Percentiles rank a stretch among this genome's conserved stretches.
phyloP scores from a whole-genome alignment of 2,113 vertebrate genomes.

The Tragelaphus imberbis region DNA sequence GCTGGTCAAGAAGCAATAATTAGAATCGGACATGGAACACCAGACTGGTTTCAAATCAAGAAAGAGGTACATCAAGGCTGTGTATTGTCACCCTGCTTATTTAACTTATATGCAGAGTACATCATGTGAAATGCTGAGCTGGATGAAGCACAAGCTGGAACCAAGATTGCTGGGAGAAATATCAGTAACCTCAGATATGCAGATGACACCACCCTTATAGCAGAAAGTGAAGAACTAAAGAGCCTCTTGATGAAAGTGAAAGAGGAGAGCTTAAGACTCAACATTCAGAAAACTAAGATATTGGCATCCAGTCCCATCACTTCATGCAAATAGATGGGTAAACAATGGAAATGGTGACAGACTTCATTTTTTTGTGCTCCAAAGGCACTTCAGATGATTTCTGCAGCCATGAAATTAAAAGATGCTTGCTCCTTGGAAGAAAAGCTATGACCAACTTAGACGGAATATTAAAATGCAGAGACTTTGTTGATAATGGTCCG shows the following conservation, averaged over 20 bases:
- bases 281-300: neutral
- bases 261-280: neutral
- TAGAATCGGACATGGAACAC: neutral
- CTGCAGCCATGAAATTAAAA: neutral
- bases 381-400: neutral
- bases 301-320: neutral
- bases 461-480: neutral
- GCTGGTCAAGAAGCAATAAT: neutral
- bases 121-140: accelerated
- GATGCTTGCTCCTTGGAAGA: neutral
- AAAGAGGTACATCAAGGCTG: neutral
- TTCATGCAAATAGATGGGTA: neutral
- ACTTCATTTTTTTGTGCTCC: neutral
- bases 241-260: neutral
- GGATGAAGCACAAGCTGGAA: neutral
- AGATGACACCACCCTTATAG: neutral
- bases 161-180: neutral
- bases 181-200: neutral
- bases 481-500: neutral
- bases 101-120: neutral
- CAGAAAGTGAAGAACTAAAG: neutral
- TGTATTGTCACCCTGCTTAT: neutral
- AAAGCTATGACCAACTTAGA: neutral
- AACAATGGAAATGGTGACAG: neutral
- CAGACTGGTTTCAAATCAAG: neutral